Percentiles rank a stretch among this genome's conserved stretches.
phyloP scores from a whole-genome alignment of 2,888 invertebrate genomes.

The Leuctra nigra region DNA sequence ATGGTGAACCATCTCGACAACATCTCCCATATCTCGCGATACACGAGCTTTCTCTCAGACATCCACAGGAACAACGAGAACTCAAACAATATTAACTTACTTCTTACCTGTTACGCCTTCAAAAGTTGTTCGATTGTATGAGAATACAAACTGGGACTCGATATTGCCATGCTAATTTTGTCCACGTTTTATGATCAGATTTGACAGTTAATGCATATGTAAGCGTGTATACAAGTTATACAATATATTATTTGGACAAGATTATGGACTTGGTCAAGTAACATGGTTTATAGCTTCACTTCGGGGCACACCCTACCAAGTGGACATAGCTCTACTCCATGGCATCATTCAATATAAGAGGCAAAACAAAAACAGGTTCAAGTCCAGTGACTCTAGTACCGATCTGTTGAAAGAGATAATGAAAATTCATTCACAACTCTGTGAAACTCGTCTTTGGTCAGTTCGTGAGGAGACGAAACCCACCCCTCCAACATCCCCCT shows the following conservation, averaged over 20 bases:
- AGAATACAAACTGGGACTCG: background rate
- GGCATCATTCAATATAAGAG: slow-evolving; percentile 12
- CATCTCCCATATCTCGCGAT: slow-evolving; percentile 5
- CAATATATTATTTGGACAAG: slow-evolving; percentile 8
- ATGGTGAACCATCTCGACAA: background rate
- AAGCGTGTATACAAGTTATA: slow-evolving; percentile 4
- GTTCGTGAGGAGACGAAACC: no score
- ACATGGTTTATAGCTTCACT: slow-evolving; percentile 7
- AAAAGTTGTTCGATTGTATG: slow-evolving; percentile 5
- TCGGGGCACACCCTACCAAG: slow-evolving; percentile 3
- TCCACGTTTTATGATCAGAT: slow-evolving; percentile 12
- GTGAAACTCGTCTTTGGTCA: background rate
- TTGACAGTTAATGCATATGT: slow-evolving; percentile 18
- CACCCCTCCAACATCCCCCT: background rate
- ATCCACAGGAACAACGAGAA: no score
- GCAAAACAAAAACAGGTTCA: slow-evolving; percentile 10
- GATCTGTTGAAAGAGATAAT: slow-evolving; percentile 6
- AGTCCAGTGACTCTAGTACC: slow-evolving; percentile 11
- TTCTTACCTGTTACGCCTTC: slow-evolving; percentile 6
- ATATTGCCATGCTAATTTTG: slow-evolving; percentile 15
- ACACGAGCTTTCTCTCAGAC: no score
- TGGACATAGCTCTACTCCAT: background rate
- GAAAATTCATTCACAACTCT: slow-evolving; percentile 15
- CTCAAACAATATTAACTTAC: slow-evolving; percentile 2
- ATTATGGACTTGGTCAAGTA: slow-evolving; percentile 1